phyloP scores from a whole-genome alignment of 2,113 vertebrate species.

The Phylloscopus trochilus region DNA sequence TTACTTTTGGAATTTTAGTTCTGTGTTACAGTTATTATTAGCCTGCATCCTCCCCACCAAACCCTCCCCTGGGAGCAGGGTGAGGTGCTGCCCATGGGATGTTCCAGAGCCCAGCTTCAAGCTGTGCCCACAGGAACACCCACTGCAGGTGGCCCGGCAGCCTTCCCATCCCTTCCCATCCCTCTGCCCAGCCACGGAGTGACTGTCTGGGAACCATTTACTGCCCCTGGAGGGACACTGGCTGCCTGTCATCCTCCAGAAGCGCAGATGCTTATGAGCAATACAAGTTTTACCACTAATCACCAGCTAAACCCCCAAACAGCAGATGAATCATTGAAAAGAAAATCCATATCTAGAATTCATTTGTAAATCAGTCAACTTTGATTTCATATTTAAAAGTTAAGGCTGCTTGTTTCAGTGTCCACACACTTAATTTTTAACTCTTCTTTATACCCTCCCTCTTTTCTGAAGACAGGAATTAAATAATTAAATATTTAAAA shows the following conservation, averaged over 20 bases:
- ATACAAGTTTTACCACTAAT: neutral
- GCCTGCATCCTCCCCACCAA: neutral
- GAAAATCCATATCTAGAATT: neutral
- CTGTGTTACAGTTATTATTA: neutral
- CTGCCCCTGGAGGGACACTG: neutral
- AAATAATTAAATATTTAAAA: neutral
- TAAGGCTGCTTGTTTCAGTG: neutral
- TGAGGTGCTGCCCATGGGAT: neutral
- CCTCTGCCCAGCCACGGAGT: accelerated
- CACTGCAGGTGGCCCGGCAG: too few relatives aligned
- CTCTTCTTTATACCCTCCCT: neutral
- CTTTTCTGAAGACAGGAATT: neutral
- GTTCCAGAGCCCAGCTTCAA: neutral
- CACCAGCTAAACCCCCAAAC: neutral
- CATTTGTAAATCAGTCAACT: neutral
- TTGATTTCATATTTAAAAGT: neutral
- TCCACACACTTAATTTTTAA: neutral
- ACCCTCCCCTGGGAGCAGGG: neutral
- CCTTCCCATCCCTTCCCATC: neutral
- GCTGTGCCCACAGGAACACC: neutral
- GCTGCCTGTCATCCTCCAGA: accelerated
- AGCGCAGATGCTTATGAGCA: neutral
- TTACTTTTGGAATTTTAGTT: neutral
- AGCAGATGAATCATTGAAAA: neutral
- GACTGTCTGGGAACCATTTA: accelerated